Percentiles rank a stretch among this genome's conserved stretches.
Evolutionary conservation across 2,113 vertebrate genomes (phyloP).

Genomic region (Delphinapterus leucas): DNA sequence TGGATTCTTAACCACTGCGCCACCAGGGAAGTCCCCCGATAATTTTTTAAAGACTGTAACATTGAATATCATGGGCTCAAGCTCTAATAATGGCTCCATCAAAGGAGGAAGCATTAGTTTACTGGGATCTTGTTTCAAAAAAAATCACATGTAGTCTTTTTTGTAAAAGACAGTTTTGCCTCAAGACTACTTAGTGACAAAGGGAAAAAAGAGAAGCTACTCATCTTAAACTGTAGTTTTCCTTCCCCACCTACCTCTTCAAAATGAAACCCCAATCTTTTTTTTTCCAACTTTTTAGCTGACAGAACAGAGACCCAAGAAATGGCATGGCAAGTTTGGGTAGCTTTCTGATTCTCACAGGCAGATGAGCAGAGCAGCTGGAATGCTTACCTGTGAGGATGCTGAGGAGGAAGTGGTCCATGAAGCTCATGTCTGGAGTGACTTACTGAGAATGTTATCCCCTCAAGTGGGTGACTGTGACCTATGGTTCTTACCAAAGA

Average conservation of each 20-base stretch:
- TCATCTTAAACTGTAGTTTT: neutral
- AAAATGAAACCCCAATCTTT: neutral
- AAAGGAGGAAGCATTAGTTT: neutral
- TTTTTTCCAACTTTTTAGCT: neutral
- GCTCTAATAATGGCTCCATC: neutral
- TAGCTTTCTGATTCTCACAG: neutral
- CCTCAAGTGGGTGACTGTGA: accelerated
- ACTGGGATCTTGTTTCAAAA: neutral
- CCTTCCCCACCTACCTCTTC: neutral
- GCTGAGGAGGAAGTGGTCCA: neutral
- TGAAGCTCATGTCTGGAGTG: neutral
- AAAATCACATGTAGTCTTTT: neutral
- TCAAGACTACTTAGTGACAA: neutral
- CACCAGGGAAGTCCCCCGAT: neutral
- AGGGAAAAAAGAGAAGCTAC: neutral
- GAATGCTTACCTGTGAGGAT: neutral
- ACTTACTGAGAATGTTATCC: neutral
- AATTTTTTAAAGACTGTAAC: neutral
- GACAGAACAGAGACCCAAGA: neutral
- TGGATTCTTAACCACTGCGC: too few relatives aligned
- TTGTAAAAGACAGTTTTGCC: neutral
- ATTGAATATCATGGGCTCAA: neutral
- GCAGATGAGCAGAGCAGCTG: neutral
- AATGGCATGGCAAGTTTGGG: neutral
- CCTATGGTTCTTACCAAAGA: neutral